Evolutionary conservation across 2,888 invertebrate genomes (phyloP).

Genomic region (Clepsis dumicolana): DNA sequence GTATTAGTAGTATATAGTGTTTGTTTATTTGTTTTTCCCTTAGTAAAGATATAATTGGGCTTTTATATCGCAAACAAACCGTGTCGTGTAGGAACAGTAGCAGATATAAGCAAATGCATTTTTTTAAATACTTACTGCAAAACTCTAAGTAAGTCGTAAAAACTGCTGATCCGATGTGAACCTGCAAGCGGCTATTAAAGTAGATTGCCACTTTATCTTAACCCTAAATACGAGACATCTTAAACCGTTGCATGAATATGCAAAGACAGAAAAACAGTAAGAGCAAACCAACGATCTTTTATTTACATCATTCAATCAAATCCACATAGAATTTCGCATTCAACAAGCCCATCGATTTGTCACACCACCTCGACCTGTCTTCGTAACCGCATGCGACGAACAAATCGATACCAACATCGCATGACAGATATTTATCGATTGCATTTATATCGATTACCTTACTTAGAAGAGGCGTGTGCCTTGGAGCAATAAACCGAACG

Average conservation of each 20-base stretch:
- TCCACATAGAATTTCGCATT: not conserved
- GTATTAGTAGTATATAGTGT: not conserved
- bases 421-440: conserved; percentile 67
- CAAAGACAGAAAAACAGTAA: not conserved
- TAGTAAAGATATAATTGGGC: no score
- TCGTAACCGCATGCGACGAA: conserved; percentile 46
- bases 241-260: no score
- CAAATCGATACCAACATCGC: conserved; percentile 54
- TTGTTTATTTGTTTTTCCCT: not conserved
- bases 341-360: not conserved
- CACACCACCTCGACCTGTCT: not conserved
- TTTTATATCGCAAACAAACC: no score
- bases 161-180: no score
- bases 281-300: not conserved
- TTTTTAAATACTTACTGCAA: no score
- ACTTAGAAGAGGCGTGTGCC: conserved; percentile 51
- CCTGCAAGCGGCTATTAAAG: no score
- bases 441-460: conserved; percentile 66
- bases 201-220: no score
- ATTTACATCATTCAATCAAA: not conserved
- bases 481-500: not conserved
- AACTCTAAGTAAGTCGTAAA: no score
- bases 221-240: no score
- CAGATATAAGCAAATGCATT: no score
- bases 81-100: no score